Evolutionary conservation across 2,113 vertebrate species (phyloP), one percentile per base, ranked within the genome.

Genomic region (Paramormyrops kingsleyae): DNA sequence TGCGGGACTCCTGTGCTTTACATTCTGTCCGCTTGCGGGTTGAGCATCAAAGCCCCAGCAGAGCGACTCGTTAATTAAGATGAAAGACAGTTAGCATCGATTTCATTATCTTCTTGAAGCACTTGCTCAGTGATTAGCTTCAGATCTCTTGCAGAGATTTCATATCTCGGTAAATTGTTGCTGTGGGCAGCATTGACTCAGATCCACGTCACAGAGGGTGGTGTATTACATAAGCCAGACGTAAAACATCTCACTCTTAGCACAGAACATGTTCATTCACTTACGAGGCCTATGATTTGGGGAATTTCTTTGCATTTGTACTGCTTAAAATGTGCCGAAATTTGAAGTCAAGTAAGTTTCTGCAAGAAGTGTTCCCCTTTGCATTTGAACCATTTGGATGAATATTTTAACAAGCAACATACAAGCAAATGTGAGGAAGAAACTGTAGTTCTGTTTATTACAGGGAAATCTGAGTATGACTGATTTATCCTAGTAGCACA

Each of bases 121-220:
- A 89, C 89, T 50, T 66, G 17, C 39, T 86, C 44, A 44, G 44
- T 52, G 31, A 31, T 53, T 92, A 88, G 91, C 90, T 90, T 88
- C 42, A 92, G 85, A 91, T 90, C 87, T 91, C 90, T 86, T 46
- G 59, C 90, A 89, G 91, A 53, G 89, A 88, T 90, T 88, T 92
- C 87, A 88, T 91, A 89, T 90, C 56, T 89, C 19, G 35, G 62
- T 46, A 74, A 86, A 56, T 39, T 49, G 59, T 88, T 8, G 12
- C 80, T 35, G 5, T 74, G 24, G 46, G 53, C 21, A 12, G 46
- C 44, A 62, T 31, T 70, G 50, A 47, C 83, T 66, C 31, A 31
- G 88, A 46, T 53, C 89, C n/a, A 53, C 66, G 49, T 80, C 84
- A 83, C 80, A 53, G 24, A 15, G n/a, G 39, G 59, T 80, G 74